Conservation (phyloP, 2,888 invertebrate species). For the Sphaeridia pumilis region DNA sequence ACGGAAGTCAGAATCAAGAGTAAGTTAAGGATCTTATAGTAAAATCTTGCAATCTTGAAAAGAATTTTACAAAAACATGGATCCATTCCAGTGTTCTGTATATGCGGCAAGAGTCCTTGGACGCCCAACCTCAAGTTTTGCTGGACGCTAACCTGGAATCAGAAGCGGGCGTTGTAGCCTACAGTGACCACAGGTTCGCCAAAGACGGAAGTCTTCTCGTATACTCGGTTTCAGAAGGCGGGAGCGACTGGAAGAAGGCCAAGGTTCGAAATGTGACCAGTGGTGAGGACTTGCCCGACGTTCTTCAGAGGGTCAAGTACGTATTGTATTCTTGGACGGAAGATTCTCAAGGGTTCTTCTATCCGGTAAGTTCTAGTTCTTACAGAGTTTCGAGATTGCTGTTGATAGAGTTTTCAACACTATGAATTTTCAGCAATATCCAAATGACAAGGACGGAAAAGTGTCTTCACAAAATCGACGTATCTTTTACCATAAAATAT, state of each 20-base stretch:
- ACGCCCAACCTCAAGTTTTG: conserved; percentile 43
- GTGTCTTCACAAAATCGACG: conserved; percentile 39
- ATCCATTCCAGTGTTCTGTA: conserved; percentile 42
- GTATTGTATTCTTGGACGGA: conserved; percentile 46
- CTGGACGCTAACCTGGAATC: conserved; percentile 47
- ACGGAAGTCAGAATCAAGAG: conserved; percentile 93
- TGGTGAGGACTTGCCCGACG: conserved; percentile 42
- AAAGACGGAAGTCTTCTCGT: conserved; percentile 45
- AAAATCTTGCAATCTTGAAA: not conserved
- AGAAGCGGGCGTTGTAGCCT: conserved; percentile 42
- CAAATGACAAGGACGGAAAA: conserved; percentile 1
- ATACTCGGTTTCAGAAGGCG: conserved; percentile 45
- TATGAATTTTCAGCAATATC: conserved; percentile 1
- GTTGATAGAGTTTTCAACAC: not conserved
- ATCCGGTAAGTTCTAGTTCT: conserved; percentile 37
- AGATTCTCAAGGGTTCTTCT: conserved; percentile 48
- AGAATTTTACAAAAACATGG: not conserved
- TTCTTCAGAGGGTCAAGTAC: conserved; percentile 44
- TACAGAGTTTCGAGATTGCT: not conserved
- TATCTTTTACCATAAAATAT: conserved; percentile 46
- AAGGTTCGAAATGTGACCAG: conserved; percentile 27
- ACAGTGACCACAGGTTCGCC: conserved; percentile 39
- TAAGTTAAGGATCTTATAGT: conserved; percentile 38
- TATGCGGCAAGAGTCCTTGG: conserved; percentile 42
- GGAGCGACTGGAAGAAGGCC: conserved; percentile 48